Conservation (phyloP, 2,888 invertebrate genomes). For the Rosalia funebris region DNA sequence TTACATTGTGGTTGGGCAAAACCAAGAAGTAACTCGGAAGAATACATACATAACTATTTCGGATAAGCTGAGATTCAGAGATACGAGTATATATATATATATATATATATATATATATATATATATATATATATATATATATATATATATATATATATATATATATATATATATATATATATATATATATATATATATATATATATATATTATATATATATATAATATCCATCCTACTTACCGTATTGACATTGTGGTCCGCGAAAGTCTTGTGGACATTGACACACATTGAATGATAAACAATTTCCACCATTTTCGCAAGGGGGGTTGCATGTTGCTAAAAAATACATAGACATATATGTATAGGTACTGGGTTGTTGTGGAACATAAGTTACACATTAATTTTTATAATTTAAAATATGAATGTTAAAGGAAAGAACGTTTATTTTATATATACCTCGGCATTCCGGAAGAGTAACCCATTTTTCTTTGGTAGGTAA, state of each 20-base stretch:
- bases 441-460: constrained; percentile 62
- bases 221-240: too few relatives aligned
- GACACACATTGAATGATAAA: constrained; percentile 78
- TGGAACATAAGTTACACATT: background rate
- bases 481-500: constrained; percentile 72
- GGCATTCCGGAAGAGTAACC: constrained; percentile 75
- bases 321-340: constrained; percentile 75
- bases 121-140: too few relatives aligned
- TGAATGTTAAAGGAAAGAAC: background rate
- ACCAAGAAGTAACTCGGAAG: too few relatives aligned
- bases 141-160: too few relatives aligned
- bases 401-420: background rate
- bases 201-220: too few relatives aligned
- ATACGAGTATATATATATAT: too few relatives aligned
- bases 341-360: constrained; percentile 41
- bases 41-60: too few relatives aligned
- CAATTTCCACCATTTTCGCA: constrained; percentile 88
- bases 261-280: constrained; percentile 77
- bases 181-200: too few relatives aligned
- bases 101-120: too few relatives aligned
- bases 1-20: too few relatives aligned
- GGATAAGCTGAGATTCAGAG: too few relatives aligned
- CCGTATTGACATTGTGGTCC: constrained; percentile 80
- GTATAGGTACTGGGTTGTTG: background rate
- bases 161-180: too few relatives aligned